Evolutionary conservation across 2,888 invertebrate species (phyloP).

Genomic region (Selenia dentaria): DNA sequence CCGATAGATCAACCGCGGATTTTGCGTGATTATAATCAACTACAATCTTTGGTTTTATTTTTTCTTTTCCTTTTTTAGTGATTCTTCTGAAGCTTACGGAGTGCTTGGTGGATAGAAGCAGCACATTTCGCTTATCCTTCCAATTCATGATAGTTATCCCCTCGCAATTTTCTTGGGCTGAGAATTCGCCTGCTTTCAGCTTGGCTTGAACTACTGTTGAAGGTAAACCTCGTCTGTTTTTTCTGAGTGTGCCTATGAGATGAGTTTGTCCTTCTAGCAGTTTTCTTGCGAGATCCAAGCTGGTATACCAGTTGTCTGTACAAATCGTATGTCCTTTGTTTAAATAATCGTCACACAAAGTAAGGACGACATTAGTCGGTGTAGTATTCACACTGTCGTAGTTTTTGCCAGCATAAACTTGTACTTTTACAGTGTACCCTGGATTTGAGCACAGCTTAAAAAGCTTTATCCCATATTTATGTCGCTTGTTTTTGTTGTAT

Average conservation of each 20-base stretch:
- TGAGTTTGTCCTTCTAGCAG: constrained; percentile 40
- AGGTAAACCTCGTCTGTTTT: constrained; percentile 20
- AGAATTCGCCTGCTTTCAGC: constrained; percentile 4
- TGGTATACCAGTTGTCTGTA: constrained; percentile 39
- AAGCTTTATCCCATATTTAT: too few species aligned
- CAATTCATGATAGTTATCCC: constrained; percentile 31
- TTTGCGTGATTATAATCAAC: background rate
- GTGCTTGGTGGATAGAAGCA: constrained; percentile 27
- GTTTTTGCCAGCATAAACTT: constrained; percentile 12
- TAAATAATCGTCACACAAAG: constrained; percentile 34
- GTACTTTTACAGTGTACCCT: constrained; percentile 9
- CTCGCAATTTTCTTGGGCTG: constrained; percentile 18
- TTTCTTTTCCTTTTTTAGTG: constrained; percentile 2
- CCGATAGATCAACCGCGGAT: constrained; percentile 12
- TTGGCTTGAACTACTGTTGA: constrained; percentile 4
- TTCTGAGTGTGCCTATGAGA: constrained; percentile 41
- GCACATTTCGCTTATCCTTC: constrained; percentile 32
- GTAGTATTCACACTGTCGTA: constrained; percentile 10
- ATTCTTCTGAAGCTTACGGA: constrained; percentile 13
- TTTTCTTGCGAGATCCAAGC: constrained; percentile 36
- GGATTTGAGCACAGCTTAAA: constrained; percentile 9
- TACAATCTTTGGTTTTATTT: constrained; percentile 5
- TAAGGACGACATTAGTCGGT: constrained; percentile 25
- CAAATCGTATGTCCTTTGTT: constrained; percentile 36
- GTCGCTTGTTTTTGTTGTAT: constrained; percentile 2